Base-by-base conservation (phyloP, 1,140 invertebrate species). In the Tigriopus japonicus region DNA sequence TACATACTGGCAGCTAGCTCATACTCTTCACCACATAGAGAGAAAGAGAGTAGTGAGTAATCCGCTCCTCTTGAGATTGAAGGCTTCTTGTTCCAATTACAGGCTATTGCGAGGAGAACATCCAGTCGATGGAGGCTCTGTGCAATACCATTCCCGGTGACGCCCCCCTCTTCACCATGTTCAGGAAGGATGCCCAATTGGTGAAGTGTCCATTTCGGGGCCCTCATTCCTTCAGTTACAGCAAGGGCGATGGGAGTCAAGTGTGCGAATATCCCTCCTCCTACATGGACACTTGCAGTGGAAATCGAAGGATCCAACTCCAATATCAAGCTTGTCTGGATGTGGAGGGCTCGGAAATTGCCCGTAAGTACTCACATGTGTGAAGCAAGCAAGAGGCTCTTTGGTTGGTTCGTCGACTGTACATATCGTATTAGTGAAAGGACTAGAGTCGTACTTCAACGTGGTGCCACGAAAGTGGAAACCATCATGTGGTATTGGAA, bases 241-340 rank as follows among this genome's bases (percentile, higher is more conserved):
- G 84, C 68, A 71, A 78, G 45, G 84, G 84, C 5, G 53, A 15
- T 56, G 23, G 52, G 81, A 21, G 86, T 85, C 1, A 80, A 86
- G 64, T 49, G 17, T 89, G 86, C 71, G 77, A 65, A 13, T 77
- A 77, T 66, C 86, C 86, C 1, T 75, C 78, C 15, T 87, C 85
- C 14, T 81, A 78, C 42, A 82, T 85, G 13, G 85, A 88, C 68
- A 80, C 83, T 60, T 90, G 86, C 68, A 87, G 84, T 0, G 84
- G 88, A 66, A 80, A 86, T 64, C 85, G 81, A 1, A 74, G 82
- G 55, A 72, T 88, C 14, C 74, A 92, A 49, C 79, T 94, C 65
- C 81, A 82, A 68, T 93, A 90, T 70, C 87, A 92, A 74, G 88
- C 88, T 15, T 94, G 89, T 72, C 85, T 87, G 0, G 88, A 93